A percentile compares a stretch with the other conserved stretches of the same genome.
Conservation (phyloP, 2,797 vertebrate species). For the Siniperca undulata region DNA sequence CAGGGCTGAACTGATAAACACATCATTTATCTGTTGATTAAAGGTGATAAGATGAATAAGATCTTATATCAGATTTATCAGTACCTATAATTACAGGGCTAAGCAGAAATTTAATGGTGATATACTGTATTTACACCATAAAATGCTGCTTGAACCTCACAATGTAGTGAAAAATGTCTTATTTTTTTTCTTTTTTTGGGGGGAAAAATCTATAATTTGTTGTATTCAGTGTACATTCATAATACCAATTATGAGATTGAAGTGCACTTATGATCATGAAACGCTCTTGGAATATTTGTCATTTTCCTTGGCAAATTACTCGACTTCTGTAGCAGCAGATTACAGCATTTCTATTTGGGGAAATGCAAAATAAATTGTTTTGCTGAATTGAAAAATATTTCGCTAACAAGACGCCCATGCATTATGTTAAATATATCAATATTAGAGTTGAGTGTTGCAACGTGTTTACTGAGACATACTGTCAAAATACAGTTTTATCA, state of each 20-base stretch:
- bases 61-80: slow-evolving; percentile 56
- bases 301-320: slow-evolving; percentile 29
- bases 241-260: slow-evolving; percentile 31
- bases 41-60: slow-evolving; percentile 70
- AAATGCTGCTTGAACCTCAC: slow-evolving; percentile 15
- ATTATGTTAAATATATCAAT: slow-evolving; percentile 32
- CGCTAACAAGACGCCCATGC: background rate
- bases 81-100: slow-evolving; percentile 48
- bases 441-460: slow-evolving; percentile 3
- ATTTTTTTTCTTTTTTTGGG: background rate
- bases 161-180: background rate
- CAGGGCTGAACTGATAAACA: slow-evolving; percentile 55
- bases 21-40: slow-evolving; percentile 70
- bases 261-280: slow-evolving; percentile 28
- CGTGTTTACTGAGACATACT: slow-evolving; percentile 25
- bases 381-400: background rate
- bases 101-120: slow-evolving; percentile 40
- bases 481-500: slow-evolving; percentile 33
- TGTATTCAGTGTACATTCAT: slow-evolving; percentile 5
- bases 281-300: background rate
- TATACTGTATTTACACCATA: slow-evolving; percentile 38
- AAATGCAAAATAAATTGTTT: slow-evolving; percentile 28
- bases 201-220: background rate
- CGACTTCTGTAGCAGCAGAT: slow-evolving; percentile 20
- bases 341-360: background rate